Conservation (phyloP, 1,140 invertebrate genomes). For the Drosophila tropicalis region DNA sequence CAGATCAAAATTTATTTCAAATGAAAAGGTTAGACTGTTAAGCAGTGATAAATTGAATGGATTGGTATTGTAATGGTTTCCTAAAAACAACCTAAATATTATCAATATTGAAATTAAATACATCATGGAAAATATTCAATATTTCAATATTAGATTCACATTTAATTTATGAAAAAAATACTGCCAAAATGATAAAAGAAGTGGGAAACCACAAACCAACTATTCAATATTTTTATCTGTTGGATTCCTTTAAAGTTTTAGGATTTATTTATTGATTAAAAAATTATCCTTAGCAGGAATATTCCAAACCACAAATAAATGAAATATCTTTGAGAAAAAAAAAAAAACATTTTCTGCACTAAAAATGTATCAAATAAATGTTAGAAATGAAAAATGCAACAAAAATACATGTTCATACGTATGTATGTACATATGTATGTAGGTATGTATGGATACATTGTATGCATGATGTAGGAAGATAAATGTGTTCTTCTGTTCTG, state of each 20-base stretch:
- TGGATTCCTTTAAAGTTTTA: background rate
- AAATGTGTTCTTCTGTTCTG: constrained; percentile 15
- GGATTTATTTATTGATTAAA: constrained; percentile 3
- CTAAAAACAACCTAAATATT: too few species aligned
- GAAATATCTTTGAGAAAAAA: background rate
- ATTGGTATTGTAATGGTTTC: too few species aligned
- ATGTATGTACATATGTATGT: background rate
- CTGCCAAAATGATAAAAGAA: too few species aligned
- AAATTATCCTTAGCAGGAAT: background rate
- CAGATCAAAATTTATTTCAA: too few species aligned
- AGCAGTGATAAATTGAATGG: too few species aligned
- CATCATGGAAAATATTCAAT: too few species aligned
- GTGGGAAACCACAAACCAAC: background rate
- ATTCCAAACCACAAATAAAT: background rate
- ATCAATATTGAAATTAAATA: too few species aligned
- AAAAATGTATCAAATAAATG: constrained; percentile 13
- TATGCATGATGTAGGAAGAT: background rate
- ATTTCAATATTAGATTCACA: too few species aligned
- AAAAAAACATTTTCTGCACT: background rate
- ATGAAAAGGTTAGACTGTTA: too few species aligned
- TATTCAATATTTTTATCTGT: background rate
- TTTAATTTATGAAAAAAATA: background rate
- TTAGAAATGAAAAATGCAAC: constrained; percentile 3
- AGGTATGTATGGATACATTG: too few species aligned
- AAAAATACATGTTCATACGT: background rate